Percentiles rank a stretch among this genome's conserved stretches.
These are phyloP conservation scores for Eumacrocentrus americanus DNA, from an alignment of 2,888 invertebrate genomes.

Conservation along the genomic window DNA sequence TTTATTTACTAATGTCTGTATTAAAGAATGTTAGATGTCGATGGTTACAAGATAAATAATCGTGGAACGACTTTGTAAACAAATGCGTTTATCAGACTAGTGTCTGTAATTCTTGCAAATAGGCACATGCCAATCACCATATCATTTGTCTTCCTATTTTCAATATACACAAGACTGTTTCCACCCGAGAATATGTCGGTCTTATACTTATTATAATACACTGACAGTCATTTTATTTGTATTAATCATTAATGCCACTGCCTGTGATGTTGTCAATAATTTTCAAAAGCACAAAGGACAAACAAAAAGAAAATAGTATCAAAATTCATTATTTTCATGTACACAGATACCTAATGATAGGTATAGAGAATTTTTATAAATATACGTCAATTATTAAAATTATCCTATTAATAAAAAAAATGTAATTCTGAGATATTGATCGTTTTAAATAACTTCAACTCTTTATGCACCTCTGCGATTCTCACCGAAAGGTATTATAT, in stretches of 20 bases:
- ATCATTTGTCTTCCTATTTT: not conserved
- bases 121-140: too few species aligned
- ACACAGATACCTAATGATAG: not conserved
- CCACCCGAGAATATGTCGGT: too few species aligned
- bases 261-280: not conserved
- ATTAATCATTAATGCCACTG: slow-evolving; percentile 10
- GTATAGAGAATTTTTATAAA: slow-evolving; percentile 1
- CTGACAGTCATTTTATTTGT: not conserved
- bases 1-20: not conserved
- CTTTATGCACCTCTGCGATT: too few species aligned
- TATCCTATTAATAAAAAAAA: not conserved
- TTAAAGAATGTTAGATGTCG: slow-evolving; percentile 8
- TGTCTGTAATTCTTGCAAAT: slow-evolving; percentile 11
- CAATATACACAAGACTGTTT: not conserved
- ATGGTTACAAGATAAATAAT: slow-evolving; percentile 19
- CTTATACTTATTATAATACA: slow-evolving; percentile 18
- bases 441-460: too few species aligned
- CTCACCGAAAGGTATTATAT: too few species aligned
- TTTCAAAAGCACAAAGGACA: not conserved
- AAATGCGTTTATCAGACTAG: not conserved
- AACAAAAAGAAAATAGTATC: not conserved
- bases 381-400: slow-evolving; percentile 17
- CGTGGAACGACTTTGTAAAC: slow-evolving; percentile 7
- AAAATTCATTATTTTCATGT: not conserved
- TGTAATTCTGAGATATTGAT: not conserved